These are phyloP conservation scores for Cheilosia impressa DNA, from an alignment of 2,888 invertebrate species.

Conservation along the genomic window DNA sequence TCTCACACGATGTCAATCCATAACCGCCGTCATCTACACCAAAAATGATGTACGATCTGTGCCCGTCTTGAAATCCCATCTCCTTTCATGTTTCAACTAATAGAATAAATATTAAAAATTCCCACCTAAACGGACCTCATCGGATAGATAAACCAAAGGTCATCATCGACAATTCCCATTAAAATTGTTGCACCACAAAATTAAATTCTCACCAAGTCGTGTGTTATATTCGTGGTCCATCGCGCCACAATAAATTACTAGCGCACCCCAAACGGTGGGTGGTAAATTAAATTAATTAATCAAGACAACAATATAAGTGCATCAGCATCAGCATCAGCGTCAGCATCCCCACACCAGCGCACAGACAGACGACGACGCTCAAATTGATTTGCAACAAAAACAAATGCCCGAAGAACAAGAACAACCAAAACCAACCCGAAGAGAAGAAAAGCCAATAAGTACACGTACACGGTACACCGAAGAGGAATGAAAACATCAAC, in stretches of 20 bases:
- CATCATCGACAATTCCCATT: conserved; percentile 12
- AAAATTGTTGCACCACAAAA: conserved; percentile 34
- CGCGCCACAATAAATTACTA: conserved; percentile 40
- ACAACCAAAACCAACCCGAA: conserved; percentile 8
- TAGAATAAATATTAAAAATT: neutral
- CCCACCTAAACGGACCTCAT: neutral
- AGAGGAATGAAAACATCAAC: conserved; percentile 62
- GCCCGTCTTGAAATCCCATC: too few species aligned
- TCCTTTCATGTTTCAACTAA: neutral
- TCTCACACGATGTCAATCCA: too few species aligned
- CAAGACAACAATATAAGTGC: conserved; percentile 52
- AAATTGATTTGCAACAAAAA: conserved; percentile 71
- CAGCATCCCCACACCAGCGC: conserved; percentile 5
- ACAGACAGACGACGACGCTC: conserved; percentile 18
- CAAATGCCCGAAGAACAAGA: conserved; percentile 8
- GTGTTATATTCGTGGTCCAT: neutral
- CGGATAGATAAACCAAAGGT: neutral
- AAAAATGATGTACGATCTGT: too few species aligned
- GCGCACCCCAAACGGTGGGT: conserved; percentile 64
- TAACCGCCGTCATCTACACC: too few species aligned
- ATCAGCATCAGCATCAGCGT: neutral
- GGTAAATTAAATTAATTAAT: conserved; percentile 70
- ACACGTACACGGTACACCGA: conserved; percentile 12
- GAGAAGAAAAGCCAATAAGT: conserved; percentile 39
- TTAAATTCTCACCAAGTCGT: conserved; percentile 27